These are phyloP conservation scores for Eudasyphora cyanicolor DNA, from an alignment of 2,888 invertebrate species.

Conservation along the genomic window DNA sequence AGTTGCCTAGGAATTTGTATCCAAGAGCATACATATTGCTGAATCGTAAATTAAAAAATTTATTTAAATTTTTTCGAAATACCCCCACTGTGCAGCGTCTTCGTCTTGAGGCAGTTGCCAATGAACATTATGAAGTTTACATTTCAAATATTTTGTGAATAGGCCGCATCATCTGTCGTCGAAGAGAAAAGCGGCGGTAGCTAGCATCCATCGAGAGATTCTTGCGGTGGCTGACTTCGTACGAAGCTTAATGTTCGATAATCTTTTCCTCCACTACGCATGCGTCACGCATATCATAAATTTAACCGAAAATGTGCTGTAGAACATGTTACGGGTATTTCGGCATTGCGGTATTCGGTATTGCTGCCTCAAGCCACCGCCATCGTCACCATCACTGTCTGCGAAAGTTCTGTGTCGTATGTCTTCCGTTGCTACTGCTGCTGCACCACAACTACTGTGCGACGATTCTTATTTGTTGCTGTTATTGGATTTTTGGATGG, in stretches of 20 bases:
- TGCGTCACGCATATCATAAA: constrained; percentile 66
- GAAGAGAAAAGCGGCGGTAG: not conserved
- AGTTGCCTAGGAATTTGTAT: too few relatives aligned
- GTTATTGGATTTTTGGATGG: constrained; percentile 69
- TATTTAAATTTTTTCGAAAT: too few relatives aligned
- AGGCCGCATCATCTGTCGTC: not conserved
- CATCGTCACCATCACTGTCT: not conserved
- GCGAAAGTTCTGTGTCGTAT: not conserved
- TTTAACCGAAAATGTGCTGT: constrained; percentile 48
- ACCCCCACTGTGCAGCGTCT: too few relatives aligned
- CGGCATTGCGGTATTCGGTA: too few relatives aligned
- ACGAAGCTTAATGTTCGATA: constrained; percentile 46
- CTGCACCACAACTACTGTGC: constrained; percentile 66
- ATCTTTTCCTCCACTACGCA: constrained; percentile 53
- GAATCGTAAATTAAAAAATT: too few relatives aligned
- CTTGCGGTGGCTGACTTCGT: not conserved
- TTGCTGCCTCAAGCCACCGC: constrained; percentile 8
- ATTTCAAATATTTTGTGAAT: not conserved
- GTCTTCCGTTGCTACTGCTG: constrained; percentile 29
- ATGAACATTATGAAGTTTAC: constrained; percentile 1
- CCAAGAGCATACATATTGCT: too few relatives aligned
- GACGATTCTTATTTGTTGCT: constrained; percentile 46
- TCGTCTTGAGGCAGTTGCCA: not conserved
- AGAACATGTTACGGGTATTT: constrained; percentile 5
- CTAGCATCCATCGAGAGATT: not conserved